A percentile compares a stretch with the other conserved stretches of the same genome.
Evolutionary conservation across 2,888 invertebrate species (phyloP).

Genomic region (Noctua pronuba): DNA sequence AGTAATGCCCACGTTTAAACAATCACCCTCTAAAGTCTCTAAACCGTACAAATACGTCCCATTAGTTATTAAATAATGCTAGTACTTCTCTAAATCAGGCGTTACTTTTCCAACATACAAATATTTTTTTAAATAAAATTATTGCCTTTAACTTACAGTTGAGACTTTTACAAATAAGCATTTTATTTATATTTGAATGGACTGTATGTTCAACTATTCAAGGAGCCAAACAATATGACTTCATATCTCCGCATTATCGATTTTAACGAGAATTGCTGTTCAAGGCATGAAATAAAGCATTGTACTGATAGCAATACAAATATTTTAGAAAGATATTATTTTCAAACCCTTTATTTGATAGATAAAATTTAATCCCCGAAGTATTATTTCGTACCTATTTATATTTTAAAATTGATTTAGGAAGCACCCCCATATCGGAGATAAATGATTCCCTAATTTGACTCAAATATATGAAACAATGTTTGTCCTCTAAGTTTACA

Average conservation of each 20-base stretch:
- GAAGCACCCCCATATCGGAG: neutral
- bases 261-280: conserved; percentile 23
- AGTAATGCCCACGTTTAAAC: too few relatives aligned
- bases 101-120: neutral
- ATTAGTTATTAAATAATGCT: neutral
- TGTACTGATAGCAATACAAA: conserved; percentile 23
- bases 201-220: neutral
- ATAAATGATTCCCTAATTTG: neutral
- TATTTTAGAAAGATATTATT: conserved; percentile 18
- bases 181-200: neutral
- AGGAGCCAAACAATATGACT: conserved; percentile 16
- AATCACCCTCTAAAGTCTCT: neutral
- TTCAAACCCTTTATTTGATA: neutral
- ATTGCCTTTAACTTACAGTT: neutral
- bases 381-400: neutral
- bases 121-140: neutral
- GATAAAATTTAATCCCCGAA: neutral
- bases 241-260: conserved; percentile 8
- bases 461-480: neutral
- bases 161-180: neutral
- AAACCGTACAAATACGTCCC: neutral
- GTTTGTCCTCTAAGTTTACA: neutral
- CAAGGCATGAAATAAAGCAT: conserved; percentile 46
- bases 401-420: neutral
- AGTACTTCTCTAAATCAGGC: neutral